phyloP scores from a whole-genome alignment of 92 coral and sea anemone genomes.

The Porites cylindrica region DNA sequence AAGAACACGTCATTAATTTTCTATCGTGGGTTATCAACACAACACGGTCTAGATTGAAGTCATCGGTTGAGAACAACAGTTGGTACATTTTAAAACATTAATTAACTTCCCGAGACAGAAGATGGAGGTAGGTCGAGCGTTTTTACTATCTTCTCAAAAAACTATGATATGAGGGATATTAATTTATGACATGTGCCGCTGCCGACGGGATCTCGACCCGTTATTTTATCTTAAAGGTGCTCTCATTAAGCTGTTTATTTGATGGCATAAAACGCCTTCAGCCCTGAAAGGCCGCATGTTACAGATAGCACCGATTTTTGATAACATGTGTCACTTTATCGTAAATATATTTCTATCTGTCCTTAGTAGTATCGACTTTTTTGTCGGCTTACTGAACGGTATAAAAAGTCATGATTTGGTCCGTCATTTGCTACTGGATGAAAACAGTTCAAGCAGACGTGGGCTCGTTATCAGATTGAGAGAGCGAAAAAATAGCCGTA shows the following conservation, averaged over 20 bases:
- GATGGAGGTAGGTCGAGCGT: not conserved
- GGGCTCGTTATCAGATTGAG: not conserved
- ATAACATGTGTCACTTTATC: not conserved
- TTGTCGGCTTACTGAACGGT: not conserved
- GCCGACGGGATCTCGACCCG: not conserved
- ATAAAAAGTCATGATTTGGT: not conserved
- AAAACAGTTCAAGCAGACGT: not conserved
- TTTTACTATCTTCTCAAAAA: too few species aligned
- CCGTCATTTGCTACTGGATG: not conserved
- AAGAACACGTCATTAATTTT: conserved; percentile 5
- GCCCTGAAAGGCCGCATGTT: too few species aligned
- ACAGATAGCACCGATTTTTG: too few species aligned
- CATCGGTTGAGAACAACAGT: too few species aligned
- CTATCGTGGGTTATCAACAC: not conserved
- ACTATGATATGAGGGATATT: too few species aligned
- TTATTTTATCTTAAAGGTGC: not conserved
- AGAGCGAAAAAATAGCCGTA: not conserved
- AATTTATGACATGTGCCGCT: not conserved
- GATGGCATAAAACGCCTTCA: too few species aligned
- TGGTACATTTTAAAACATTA: too few species aligned
- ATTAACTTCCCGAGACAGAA: too few species aligned
- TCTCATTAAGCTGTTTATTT: not conserved
- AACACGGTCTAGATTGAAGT: not conserved
- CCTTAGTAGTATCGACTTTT: not conserved
- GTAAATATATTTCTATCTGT: not conserved